Conservation (phyloP, 2,888 invertebrate species). For the Tolmerus cingulatus region DNA sequence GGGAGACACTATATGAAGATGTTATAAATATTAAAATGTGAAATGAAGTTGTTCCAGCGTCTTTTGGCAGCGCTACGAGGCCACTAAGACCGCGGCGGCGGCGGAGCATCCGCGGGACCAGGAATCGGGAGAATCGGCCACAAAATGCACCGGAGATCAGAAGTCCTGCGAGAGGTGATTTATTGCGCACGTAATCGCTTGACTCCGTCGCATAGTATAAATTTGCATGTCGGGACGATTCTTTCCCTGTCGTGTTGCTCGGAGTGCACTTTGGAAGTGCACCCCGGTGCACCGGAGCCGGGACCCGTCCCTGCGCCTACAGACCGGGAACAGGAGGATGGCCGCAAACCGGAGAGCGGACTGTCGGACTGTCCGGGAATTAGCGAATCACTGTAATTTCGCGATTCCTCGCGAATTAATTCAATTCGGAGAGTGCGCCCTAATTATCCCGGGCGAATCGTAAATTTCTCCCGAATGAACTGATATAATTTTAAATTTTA, state of each 20-base stretch:
- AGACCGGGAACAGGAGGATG: background rate
- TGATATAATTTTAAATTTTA: constrained; percentile 5
- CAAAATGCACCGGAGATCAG: constrained; percentile 25
- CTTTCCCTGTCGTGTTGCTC: constrained; percentile 3
- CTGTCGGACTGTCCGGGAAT: background rate
- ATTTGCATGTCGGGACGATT: constrained; percentile 38
- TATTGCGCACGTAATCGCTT: constrained; percentile 45
- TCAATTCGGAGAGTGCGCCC: background rate
- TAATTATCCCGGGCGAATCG: background rate
- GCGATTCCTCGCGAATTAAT: background rate
- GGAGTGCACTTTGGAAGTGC: background rate
- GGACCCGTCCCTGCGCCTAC: background rate
- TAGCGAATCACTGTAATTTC: background rate
- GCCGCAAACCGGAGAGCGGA: background rate
- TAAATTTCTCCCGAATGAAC: background rate
- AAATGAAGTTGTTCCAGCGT: constrained; percentile 46
- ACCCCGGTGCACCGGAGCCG: background rate
- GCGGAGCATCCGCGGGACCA: background rate
- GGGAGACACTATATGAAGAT: constrained; percentile 40
- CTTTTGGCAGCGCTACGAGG: constrained; percentile 27
- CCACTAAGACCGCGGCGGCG: background rate
- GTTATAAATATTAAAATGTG: constrained; percentile 47
- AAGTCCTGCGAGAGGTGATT: constrained; percentile 46
- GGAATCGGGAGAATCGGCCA: background rate
- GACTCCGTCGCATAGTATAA: constrained; percentile 23